Evolutionary conservation across 2,113 vertebrate species (phyloP), one percentile per base, ranked within the genome.

Genomic region (Ornithorhynchus anatinus): DNA sequence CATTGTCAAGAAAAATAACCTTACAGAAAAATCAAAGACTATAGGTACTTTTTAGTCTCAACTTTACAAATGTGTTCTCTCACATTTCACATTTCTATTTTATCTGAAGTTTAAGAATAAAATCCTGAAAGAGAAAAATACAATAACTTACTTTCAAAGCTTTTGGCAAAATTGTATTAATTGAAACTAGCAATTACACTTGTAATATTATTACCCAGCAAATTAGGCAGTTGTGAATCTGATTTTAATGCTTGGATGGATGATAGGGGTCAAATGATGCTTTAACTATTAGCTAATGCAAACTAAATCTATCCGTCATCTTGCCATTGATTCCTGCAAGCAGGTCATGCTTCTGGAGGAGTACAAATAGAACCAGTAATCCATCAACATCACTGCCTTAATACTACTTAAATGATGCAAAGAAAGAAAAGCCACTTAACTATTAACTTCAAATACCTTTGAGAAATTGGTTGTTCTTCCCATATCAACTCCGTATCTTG

Each of bases 301-400:
- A 89, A 88, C 77, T 58, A 82, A 88, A 89, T 79, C 81, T 82
- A 60, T 87, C 86, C 85, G 84, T 89, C 87, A 86, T 59, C 78
- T 82, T 89, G 77, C 68, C 70, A 79, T 68, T 81, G 52, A 80
- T 81, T 88, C 35, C 56, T 79, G 61, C 72, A 86, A 12, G 52
- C 47, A 16, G n/a, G 44, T 69, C 54, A 52, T 69, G 65, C 29
- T 82, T 87, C 69, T 57, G 72, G 19, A 78, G 64, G 43, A 84
- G 72, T 86, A 88, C 35, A 83, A 59, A n/a, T 59, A 74, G 54
- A 83, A 72, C 78, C 51, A 68, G 60, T 54, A 79, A 81, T 89
- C 75, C 84, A 60, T 89, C 82, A 72, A 79, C 60, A 80, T 88
- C 72, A 5, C 71, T 43, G 48, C 73, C 74, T 72, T 86, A 84